Evolutionary conservation across 2,797 vertebrate genomes (phyloP), one percentile per base, ranked within the genome.

Genomic region (Rhabdomys pumilio): DNA sequence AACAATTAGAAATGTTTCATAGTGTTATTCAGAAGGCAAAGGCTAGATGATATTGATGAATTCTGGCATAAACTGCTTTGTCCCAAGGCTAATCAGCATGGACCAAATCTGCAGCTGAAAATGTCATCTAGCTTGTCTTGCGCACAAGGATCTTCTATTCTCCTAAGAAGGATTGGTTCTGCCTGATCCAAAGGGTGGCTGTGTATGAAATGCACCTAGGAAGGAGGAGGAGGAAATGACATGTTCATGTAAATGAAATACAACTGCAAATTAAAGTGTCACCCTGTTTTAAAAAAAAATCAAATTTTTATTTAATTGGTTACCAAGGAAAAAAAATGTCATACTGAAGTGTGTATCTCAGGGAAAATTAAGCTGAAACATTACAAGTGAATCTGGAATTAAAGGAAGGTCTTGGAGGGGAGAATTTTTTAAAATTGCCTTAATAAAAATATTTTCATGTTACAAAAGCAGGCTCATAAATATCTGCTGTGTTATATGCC

Each of bases 221-320:
- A 90, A 98, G 87, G 95, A 97, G 96, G 97, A 98, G 98, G 98
- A 97, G 82, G 91, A 97, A 97, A 97, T 97, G 98, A 98, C 98
- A 98, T 97, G 96, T 98, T 98, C 98, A 65, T 97, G 96, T 96
- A 98, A 98, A 97, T 98, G 97, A 98, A 98, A 98, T 98, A 98
- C 96, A 98, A 98, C 98, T 98, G 98, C 98, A 98, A 98, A 98
- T 98, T 98, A 98, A 96, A 98, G 98, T 98, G 98, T 98, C 97
- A 98, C 93, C 96, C 95, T 96, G 93, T 97, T 97, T 10, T 5
- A 72, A 90, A 90, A 95, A 96, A 96, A 97, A 98, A 97, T 97
- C 91, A 92, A 95, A 96, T 97, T 98, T 98, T 98, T 97, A 97
- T 98, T 98, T 97, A 98, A 98, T 97, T 97, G 95, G 97, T 97